phyloP scores from a whole-genome alignment of 2,888 invertebrate species.

The Himalopsyche japonica region DNA sequence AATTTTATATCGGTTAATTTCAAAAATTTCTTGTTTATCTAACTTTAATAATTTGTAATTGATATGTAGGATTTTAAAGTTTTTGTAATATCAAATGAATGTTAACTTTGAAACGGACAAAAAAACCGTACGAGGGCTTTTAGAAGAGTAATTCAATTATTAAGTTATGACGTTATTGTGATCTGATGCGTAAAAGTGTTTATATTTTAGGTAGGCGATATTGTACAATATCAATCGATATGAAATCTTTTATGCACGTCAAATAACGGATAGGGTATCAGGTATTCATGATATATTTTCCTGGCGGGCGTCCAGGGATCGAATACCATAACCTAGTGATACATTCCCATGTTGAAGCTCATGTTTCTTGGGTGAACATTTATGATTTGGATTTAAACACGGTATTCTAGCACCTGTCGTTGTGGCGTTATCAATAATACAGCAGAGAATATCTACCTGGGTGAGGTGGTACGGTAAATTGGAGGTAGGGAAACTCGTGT shows the following conservation, averaged over 20 bases:
- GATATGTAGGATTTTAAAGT: too few relatives aligned
- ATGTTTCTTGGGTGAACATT: not conserved
- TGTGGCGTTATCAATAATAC: not conserved
- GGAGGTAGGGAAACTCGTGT: not conserved
- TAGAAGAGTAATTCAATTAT: too few relatives aligned
- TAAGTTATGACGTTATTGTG: too few relatives aligned
- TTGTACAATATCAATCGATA: not conserved
- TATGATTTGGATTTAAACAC: not conserved
- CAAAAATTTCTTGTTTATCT: too few relatives aligned
- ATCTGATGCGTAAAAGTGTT: too few relatives aligned
- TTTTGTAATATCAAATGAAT: too few relatives aligned
- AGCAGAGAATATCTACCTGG: not conserved
- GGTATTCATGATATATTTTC: not conserved
- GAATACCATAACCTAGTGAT: not conserved
- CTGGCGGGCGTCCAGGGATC: not conserved
- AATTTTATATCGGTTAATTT: too few relatives aligned
- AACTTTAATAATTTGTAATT: too few relatives aligned
- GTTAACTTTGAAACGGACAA: too few relatives aligned
- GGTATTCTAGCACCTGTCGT: not conserved
- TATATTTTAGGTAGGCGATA: too few relatives aligned
- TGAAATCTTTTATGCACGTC: not conserved
- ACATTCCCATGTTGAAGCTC: not conserved
- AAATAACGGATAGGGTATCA: not conserved
- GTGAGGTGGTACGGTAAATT: not conserved
- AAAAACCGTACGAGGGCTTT: too few relatives aligned